Evolutionary conservation across 1,140 invertebrate species (phyloP).

Genomic region (Zophobas atratus): DNA sequence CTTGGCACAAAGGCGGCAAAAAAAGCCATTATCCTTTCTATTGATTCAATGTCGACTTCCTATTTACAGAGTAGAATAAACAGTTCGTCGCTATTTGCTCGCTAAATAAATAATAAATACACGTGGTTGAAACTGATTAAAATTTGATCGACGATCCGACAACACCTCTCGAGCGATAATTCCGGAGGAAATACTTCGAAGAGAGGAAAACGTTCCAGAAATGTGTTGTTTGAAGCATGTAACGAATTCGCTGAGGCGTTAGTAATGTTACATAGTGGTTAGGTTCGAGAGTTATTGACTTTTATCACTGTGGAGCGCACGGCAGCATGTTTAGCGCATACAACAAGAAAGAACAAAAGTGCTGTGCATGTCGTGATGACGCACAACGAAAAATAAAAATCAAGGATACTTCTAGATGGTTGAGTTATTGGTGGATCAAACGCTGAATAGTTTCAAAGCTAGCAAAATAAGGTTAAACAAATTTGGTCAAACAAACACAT

Average conservation of each 20-base stretch:
- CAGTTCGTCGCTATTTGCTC: conserved; percentile 26
- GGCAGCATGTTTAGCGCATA: neutral
- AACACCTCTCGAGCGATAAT: neutral
- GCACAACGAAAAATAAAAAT: no score
- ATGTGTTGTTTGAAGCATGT: conserved; percentile 32
- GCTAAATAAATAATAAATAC: conserved; percentile 38
- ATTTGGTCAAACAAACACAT: no score
- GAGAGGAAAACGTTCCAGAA: neutral
- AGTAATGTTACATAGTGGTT: conserved; percentile 32
- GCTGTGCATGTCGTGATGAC: no score
- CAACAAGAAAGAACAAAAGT: neutral
- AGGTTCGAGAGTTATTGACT: conserved; percentile 37
- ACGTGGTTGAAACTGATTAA: conserved; percentile 13
- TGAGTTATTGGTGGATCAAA: no score
- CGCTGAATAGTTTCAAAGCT: no score
- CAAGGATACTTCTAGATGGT: no score
- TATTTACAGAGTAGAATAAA: conserved; percentile 21
- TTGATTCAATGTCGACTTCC: conserved; percentile 39
- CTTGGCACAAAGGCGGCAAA: neutral
- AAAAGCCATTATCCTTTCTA: conserved; percentile 37
- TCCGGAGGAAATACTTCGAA: no score
- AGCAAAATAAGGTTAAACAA: no score
- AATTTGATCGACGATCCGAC: conserved; percentile 12
- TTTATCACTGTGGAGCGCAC: conserved; percentile 27
- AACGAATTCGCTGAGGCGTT: conserved; percentile 17